phyloP scores from a whole-genome alignment of 1,140 invertebrate genomes.

The Himalopsyche phryganea region DNA sequence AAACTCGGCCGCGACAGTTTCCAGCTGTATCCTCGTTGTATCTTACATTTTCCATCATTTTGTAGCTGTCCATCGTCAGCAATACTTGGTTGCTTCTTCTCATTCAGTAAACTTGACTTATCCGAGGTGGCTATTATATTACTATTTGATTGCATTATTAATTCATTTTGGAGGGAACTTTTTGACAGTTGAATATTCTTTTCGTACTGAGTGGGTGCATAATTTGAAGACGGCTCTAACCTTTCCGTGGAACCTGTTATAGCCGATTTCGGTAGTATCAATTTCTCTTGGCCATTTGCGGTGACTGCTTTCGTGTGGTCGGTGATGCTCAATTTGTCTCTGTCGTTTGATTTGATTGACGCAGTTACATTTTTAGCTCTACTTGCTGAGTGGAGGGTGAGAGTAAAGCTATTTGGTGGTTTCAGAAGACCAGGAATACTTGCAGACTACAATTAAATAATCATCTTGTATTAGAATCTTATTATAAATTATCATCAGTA shows the following conservation, averaged over 20 bases:
- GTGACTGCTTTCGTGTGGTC: conserved; percentile 7
- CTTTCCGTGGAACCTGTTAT: conserved; percentile 28
- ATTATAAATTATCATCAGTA: too few species aligned
- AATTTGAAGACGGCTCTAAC: conserved; percentile 23
- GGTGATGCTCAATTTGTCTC: conserved; percentile 14
- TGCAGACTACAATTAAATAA: conserved; percentile 47
- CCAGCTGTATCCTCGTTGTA: conserved; percentile 67
- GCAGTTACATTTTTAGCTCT: conserved; percentile 45
- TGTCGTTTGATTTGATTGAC: conserved; percentile 33
- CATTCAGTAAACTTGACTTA: conserved; percentile 47
- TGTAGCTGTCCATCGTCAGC: conserved; percentile 25
- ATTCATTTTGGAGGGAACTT: conserved; percentile 30
- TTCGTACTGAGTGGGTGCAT: conserved; percentile 44
- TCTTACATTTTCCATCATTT: conserved; percentile 51
- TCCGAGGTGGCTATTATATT: conserved; percentile 47
- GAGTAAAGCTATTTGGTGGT: conserved; percentile 54
- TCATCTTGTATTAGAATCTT: too few species aligned
- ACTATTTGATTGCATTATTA: conserved; percentile 38
- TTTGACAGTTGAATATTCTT: conserved; percentile 48
- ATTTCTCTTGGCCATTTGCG: conserved; percentile 21
- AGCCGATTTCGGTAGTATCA: conserved; percentile 21
- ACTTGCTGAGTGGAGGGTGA: conserved; percentile 46
- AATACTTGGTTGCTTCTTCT: conserved; percentile 21
- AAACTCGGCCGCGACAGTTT: conserved; percentile 64
- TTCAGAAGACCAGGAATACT: conserved; percentile 58